These are phyloP conservation scores for Trachelus stipa DNA, from an alignment of 2,888 invertebrate genomes.

Conservation along the genomic window DNA sequence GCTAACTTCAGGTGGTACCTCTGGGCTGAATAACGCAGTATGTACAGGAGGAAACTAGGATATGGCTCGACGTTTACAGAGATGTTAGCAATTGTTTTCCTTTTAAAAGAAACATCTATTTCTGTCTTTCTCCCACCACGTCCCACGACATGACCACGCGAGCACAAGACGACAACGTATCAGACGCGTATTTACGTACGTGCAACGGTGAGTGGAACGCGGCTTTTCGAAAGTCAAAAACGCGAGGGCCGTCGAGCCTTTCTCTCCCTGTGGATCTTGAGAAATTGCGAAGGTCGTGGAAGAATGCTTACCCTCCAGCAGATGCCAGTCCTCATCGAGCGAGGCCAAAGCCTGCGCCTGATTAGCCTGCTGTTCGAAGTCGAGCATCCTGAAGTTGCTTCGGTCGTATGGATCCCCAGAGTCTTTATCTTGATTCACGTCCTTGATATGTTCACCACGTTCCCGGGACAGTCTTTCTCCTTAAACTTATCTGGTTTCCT, in stretches of 20 bases:
- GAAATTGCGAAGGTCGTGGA: slow-evolving; percentile 51
- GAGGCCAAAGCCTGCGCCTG: slow-evolving; percentile 53
- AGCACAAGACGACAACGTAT: not conserved
- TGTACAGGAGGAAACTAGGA: not conserved
- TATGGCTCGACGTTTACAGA: not conserved
- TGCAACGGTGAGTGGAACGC: not conserved
- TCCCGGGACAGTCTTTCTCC: not conserved
- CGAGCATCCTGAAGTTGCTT: slow-evolving; percentile 44
- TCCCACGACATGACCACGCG: not conserved
- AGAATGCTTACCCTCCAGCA: slow-evolving; percentile 54
- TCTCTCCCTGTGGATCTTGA: slow-evolving; percentile 4
- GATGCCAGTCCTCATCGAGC: slow-evolving; percentile 54
- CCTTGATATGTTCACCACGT: not conserved
- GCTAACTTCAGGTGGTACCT: not conserved
- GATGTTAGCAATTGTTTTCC: not conserved
- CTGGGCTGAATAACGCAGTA: not conserved
- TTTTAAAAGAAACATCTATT: not conserved
- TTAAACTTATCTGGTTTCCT: not conserved
- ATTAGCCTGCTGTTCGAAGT: slow-evolving; percentile 58
- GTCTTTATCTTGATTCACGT: slow-evolving; percentile 10
- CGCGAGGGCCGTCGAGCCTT: not conserved
- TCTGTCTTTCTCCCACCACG: not conserved
- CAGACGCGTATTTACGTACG: not conserved
- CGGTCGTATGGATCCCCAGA: slow-evolving; percentile 12
- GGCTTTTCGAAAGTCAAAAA: not conserved